Conservation (phyloP, 1,140 invertebrate species). For the Samia ricini region DNA sequence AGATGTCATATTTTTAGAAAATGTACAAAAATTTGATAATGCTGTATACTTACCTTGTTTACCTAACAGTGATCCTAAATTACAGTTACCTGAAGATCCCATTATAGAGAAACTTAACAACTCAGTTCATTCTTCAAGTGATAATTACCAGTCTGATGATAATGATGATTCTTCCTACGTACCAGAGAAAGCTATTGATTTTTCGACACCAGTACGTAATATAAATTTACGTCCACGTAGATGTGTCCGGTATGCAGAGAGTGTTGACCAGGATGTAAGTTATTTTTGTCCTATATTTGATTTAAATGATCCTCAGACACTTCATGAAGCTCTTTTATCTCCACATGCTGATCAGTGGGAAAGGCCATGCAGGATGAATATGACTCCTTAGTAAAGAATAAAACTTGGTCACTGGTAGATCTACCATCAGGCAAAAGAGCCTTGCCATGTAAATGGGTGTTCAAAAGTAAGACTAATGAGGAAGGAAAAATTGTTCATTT, state of each 20-base stretch:
- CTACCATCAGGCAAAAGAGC: slow-evolving; percentile 11
- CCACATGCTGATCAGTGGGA: slow-evolving; percentile 12
- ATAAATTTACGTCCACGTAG: slow-evolving; percentile 12
- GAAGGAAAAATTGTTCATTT: slow-evolving; percentile 10
- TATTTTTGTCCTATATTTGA: slow-evolving; percentile 23
- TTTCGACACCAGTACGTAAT: neutral
- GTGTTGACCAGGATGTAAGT: slow-evolving; percentile 17
- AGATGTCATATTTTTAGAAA: slow-evolving; percentile 35
- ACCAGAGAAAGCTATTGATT: slow-evolving; percentile 9
- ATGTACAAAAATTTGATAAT: slow-evolving; percentile 23
- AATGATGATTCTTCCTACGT: neutral
- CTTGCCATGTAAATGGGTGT: slow-evolving; percentile 25
- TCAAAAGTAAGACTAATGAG: slow-evolving; percentile 20
- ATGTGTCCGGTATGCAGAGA: neutral
- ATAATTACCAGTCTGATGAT: neutral
- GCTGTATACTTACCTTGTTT: slow-evolving; percentile 22
- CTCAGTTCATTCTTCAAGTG: neutral
- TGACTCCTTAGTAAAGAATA: slow-evolving; percentile 20
- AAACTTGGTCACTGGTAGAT: slow-evolving; percentile 21
- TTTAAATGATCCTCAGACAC: slow-evolving; percentile 18
- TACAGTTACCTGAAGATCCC: neutral
- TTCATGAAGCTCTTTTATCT: slow-evolving; percentile 17
- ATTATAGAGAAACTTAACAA: neutral
- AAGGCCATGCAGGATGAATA: slow-evolving; percentile 25
- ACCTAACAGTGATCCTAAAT: slow-evolving; percentile 9